These are phyloP conservation scores for Saguinus midas DNA, from an alignment of 2,113 vertebrate species.

Conservation along the genomic window DNA sequence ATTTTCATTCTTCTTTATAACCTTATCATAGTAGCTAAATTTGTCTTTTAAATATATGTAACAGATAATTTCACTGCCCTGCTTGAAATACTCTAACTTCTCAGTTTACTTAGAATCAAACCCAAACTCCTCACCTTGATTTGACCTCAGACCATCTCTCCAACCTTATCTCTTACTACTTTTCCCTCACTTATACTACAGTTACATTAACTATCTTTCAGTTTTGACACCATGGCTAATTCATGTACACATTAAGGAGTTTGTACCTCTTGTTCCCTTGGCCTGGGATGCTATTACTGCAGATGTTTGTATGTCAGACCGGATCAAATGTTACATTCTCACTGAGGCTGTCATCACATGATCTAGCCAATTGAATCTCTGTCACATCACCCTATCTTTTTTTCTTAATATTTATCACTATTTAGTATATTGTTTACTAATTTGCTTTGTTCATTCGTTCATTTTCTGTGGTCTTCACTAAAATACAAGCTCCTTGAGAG, in stretches of 20 bases:
- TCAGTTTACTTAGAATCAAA: neutral
- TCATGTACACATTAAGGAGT: neutral
- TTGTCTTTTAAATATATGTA: neutral
- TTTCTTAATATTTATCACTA: neutral
- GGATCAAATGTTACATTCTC: neutral
- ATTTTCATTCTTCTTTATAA: conserved; percentile 4
- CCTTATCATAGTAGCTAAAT: neutral
- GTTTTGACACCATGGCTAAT: neutral
- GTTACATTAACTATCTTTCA: neutral
- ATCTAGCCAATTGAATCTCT: neutral
- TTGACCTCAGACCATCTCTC: neutral
- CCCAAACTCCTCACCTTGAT: neutral
- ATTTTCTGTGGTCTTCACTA: neutral
- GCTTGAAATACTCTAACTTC: neutral
- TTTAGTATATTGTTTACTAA: neutral
- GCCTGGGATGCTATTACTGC: neutral
- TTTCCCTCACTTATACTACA: neutral
- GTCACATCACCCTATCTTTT: neutral
- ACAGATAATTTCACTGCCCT: neutral
- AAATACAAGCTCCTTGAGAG: neutral
- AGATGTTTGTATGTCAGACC: neutral
- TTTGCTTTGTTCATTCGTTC: neutral
- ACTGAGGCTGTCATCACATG: neutral
- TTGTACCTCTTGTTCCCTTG: neutral
- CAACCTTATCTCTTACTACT: neutral